Base-by-base conservation (phyloP, 2,888 invertebrate species). In the Cryptus armator region DNA sequence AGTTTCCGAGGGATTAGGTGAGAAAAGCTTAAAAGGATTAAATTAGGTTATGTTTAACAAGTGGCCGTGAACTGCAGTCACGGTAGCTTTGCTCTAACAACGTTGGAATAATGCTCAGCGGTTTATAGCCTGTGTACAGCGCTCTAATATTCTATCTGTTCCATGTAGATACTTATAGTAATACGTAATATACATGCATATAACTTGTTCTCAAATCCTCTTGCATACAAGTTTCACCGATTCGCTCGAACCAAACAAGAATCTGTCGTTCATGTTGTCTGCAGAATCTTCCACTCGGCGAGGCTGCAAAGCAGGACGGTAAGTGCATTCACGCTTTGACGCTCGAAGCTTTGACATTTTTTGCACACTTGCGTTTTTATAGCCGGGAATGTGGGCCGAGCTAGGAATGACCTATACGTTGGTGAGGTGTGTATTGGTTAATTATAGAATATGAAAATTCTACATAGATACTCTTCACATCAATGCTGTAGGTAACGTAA, bases 1-100 rank as follows among this genome's bases (percentile, higher is more conserved):
- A 72, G 72, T 87, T 84, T 79, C 78, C 78, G 46, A 19, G 82
- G 85, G 88, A 90, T 89, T 89, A 90, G 84, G 86, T 71, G 85
- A 72, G 67, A 79, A 68, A 44, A 71, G 64, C 68, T 64, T 90
- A 87, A 92, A 89, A 87, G 89, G 90, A 91, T 91, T 91, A 89
- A 90, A 90, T 90, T 89, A 90, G 90, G 90, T 90, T 88, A 88
- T 88, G 89, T 91, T 90, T 89, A 91, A 90, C 89, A 88, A 86
- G 86, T 79, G 84, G 86, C 71, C 84, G 78, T 82, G 84, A 79
- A 68, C 19, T 80, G 10, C 37, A 62, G 59, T 66, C 37, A 64
- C n/a, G 29, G 79, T 71, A 53, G 70, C 62, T 46, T 77, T 59
- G 46, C 71, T 59, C 37, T 29, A 51, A 56, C 51, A 66, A 51